Evolutionary conservation across 2,113 vertebrate species (phyloP), one percentile per base, ranked within the genome.

Genomic region (Cheirogaleus medius): DNA sequence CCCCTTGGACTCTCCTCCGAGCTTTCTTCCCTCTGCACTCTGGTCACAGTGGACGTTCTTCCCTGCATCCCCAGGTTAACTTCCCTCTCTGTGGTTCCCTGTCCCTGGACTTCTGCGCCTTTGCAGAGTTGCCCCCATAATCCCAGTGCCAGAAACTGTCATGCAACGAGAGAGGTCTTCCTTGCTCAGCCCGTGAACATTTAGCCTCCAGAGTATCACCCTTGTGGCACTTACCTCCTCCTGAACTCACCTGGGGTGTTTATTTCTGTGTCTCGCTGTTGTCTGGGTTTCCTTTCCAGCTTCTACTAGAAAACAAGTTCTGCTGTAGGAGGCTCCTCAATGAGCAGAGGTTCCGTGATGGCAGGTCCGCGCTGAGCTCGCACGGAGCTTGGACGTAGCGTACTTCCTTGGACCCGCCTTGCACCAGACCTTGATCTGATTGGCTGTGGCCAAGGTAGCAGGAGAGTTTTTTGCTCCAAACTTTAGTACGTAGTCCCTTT

Each of bases 211-310:
- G 39, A 8, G 54, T 15, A 37, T 20, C 29, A 3, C 39, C 21
- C 63, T 20, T 29, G 12, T 0, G 29, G 3, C 49, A n/a, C 1
- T 18, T 23, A 8, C 11, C n/a, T 69, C 32, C 29, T 1, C 21
- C 37, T 58, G n/a, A 42, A 58, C n/a, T 58, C 44, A 27, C 69
- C 49, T 56, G 25, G 37, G 34, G 21, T 20, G 5, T 69, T 42
- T 91, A 3, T 56, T 42, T n/a, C 15, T 47, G 64, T 29, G 39
- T 42, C 64, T 44, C 21, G n/a, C 78, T 56, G 6, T 82, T 69
- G 47, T 49, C 90, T 71, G 66, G 32, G 37, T 32, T 83, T 83
- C 17, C 18, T 32, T 83, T 83, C 17, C 18, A 29, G 0, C 32
- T 73, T 23, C 54, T 34, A 10, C 47, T 29, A 3, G 64, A 68